phyloP scores from a whole-genome alignment of 1,140 invertebrate genomes.

The Bombus pascuorum region DNA sequence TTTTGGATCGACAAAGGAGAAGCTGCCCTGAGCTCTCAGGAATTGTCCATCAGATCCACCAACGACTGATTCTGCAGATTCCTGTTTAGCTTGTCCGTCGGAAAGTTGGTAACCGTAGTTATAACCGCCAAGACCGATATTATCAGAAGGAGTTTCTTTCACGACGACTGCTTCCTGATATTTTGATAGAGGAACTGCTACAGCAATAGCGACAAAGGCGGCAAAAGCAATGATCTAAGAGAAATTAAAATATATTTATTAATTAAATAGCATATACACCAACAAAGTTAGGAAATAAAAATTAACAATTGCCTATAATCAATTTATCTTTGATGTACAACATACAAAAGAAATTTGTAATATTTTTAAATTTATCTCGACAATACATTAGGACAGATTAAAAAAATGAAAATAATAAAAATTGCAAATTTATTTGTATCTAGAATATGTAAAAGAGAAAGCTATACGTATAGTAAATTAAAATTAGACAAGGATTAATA shows the following conservation, averaged over 20 bases:
- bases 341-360: too few species aligned
- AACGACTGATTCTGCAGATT: slow-evolving; percentile 73
- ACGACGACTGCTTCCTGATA: slow-evolving; percentile 65
- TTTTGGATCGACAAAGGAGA: slow-evolving; percentile 49
- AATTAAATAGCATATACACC: background rate
- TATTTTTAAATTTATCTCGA: too few species aligned
- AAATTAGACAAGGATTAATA: too few species aligned
- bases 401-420: background rate
- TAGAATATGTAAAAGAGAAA: too few species aligned
- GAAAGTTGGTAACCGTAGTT: slow-evolving; percentile 83
- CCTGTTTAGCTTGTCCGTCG: slow-evolving; percentile 84
- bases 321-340: background rate
- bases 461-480: background rate
- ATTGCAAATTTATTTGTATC: background rate
- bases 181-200: slow-evolving; percentile 66
- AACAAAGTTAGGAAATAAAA: background rate
- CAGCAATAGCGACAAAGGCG: slow-evolving; percentile 72
- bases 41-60: slow-evolving; percentile 60
- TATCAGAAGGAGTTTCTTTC: slow-evolving; percentile 73
- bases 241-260: background rate
- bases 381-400: background rate
- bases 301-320: background rate
- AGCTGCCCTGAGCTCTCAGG: slow-evolving; percentile 57
- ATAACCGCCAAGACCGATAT: slow-evolving; percentile 79
- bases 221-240: slow-evolving; percentile 69